phyloP scores from a whole-genome alignment of 2,113 vertebrate species.

The Geococcyx californianus region DNA sequence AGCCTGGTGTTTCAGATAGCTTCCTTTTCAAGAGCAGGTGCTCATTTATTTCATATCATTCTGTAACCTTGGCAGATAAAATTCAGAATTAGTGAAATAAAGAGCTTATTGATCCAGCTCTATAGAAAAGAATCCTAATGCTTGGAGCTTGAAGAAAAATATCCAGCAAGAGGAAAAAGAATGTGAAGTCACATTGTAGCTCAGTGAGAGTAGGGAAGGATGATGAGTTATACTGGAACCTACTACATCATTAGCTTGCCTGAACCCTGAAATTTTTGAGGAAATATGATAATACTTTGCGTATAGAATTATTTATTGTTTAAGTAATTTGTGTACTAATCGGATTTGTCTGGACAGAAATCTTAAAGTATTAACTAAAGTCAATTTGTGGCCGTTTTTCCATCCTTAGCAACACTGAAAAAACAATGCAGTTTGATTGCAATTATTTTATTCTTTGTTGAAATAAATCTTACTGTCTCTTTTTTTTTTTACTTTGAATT shows the following conservation, averaged over 20 bases:
- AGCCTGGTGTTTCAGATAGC: slow-evolving; percentile 21
- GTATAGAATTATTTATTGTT: background rate
- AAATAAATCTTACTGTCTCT: background rate
- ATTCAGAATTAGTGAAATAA: background rate
- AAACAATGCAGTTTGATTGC: background rate
- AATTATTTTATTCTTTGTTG: background rate
- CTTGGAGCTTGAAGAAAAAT: background rate
- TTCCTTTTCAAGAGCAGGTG: slow-evolving; percentile 61
- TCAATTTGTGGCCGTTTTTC: background rate
- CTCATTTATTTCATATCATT: slow-evolving; percentile 60
- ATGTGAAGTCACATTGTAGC: background rate
- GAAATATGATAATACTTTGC: background rate
- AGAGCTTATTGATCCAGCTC: background rate
- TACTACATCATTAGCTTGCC: background rate
- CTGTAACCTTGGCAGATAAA: slow-evolving; percentile 35
- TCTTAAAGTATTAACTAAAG: background rate
- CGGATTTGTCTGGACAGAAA: background rate
- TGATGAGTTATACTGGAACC: background rate
- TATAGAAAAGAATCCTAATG: background rate
- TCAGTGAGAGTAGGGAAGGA: background rate
- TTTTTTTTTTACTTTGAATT: background rate
- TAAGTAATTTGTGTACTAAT: background rate
- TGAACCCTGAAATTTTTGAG: background rate
- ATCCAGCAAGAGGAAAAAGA: background rate
- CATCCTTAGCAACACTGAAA: background rate